A percentile compares a stretch with the other conserved stretches of the same genome.
Conservation (phyloP, 92 coral and sea anemone genomes). For the Palythoa caribaeorum region DNA sequence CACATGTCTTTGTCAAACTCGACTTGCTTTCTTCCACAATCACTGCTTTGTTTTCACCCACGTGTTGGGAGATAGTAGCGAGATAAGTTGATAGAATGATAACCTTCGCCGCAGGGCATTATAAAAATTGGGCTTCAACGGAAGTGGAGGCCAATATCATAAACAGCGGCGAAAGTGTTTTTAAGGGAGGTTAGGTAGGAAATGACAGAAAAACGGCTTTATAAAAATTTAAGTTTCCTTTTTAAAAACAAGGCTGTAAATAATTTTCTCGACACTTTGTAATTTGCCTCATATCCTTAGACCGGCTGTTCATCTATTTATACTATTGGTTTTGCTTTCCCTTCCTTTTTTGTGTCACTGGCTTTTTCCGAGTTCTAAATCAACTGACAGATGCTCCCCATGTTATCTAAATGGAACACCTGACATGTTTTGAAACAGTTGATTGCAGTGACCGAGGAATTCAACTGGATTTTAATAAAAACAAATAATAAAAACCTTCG, state of each 20-base stretch:
- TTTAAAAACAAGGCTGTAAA: background rate
- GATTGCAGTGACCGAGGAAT: conserved; percentile 9
- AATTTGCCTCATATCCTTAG: background rate
- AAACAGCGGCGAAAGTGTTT: background rate
- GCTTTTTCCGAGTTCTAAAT: too few relatives aligned
- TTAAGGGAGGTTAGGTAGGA: background rate
- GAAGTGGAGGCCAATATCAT: conserved; percentile 18
- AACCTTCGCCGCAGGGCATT: conserved; percentile 39
- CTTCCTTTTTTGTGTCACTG: background rate
- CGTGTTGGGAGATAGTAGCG: conserved; percentile 37
- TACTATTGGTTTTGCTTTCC: too few relatives aligned
- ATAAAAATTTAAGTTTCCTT: background rate
- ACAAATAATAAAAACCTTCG: background rate
- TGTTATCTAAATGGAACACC: conserved; percentile 17
- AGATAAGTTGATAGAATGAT: conserved; percentile 21
- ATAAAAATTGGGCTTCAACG: conserved; percentile 1
- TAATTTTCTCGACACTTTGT: background rate
- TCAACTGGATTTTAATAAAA: background rate
- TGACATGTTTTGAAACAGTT: conserved; percentile 21
- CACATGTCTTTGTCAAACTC: conserved; percentile 25
- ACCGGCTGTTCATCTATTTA: background rate
- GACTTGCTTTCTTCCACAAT: conserved; percentile 21
- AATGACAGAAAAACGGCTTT: background rate
- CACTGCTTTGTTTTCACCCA: conserved; percentile 28
- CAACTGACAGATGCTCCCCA: conserved; percentile 8